Conservation (phyloP, 2,113 vertebrate species). For the Rhizomys pruinosus region DNA sequence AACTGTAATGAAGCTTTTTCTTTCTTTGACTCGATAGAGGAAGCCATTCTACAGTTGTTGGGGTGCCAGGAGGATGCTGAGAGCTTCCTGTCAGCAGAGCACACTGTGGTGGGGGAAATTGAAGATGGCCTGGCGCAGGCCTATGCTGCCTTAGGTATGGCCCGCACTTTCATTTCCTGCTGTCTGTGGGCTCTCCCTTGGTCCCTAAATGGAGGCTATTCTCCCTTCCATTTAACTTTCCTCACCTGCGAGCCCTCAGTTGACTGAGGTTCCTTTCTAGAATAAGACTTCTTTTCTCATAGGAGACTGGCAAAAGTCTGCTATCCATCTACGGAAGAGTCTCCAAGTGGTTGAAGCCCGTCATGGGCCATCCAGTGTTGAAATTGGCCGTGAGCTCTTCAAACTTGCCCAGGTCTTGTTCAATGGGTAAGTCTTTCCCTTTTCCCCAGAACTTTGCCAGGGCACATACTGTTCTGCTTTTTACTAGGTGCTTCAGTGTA, state of each 20-base stretch:
- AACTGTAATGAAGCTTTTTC: conserved; percentile 16
- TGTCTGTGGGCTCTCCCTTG: neutral
- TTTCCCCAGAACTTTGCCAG: conserved; percentile 19
- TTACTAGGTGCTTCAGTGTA: neutral
- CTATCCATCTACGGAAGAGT: conserved; percentile 89
- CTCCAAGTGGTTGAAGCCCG: conserved; percentile 85
- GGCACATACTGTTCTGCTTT: neutral
- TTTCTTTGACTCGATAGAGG: conserved; percentile 81
- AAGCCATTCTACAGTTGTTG: conserved; percentile 85
- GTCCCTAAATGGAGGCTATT: neutral
- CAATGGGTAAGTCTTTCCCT: conserved; percentile 89
- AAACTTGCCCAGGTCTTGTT: conserved; percentile 96
- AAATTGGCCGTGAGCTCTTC: conserved; percentile 94
- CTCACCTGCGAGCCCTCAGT: neutral
- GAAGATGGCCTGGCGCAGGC: conserved; percentile 91
- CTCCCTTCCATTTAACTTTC: neutral
- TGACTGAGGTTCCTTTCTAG: neutral
- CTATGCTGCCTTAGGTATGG: conserved; percentile 90
- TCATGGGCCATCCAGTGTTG: conserved; percentile 92
- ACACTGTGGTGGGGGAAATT: conserved; percentile 90
- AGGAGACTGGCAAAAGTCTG: conserved; percentile 94
- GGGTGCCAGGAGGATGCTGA: conserved; percentile 81
- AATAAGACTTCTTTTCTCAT: conserved; percentile 34
- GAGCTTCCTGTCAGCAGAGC: conserved; percentile 87
- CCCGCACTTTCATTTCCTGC: neutral